These are phyloP conservation scores for Aphelenchoides bicaudatus DNA, from an alignment of 2,888 invertebrate species.

Conservation along the genomic window DNA sequence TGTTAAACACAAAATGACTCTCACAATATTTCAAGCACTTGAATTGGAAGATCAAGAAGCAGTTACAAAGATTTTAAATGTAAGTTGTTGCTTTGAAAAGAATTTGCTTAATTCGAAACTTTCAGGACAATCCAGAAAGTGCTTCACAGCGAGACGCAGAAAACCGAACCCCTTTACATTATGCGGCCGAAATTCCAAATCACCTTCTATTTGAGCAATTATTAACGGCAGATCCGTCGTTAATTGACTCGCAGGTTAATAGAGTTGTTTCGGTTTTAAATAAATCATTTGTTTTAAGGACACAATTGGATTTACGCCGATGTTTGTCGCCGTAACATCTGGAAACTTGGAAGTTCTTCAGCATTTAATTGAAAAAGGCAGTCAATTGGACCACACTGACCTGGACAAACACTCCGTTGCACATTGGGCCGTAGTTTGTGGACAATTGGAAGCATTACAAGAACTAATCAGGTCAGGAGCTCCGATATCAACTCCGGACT, in stretches of 20 bases:
- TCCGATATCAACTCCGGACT: slow-evolving; percentile 77
- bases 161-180: slow-evolving; percentile 69
- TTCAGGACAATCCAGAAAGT: background rate
- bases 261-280: too few species aligned
- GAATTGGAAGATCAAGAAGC: background rate
- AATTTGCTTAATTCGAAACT: too few species aligned
- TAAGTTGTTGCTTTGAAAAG: too few species aligned
- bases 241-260: slow-evolving; percentile 78
- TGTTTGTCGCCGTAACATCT: slow-evolving; percentile 90
- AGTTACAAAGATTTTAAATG: too few species aligned
- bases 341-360: slow-evolving; percentile 82
- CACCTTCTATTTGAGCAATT: slow-evolving; percentile 72
- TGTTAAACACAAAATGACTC: too few species aligned
- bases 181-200: slow-evolving; percentile 74
- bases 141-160: slow-evolving; percentile 8
- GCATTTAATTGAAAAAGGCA: slow-evolving; percentile 76
- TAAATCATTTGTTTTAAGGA: too few species aligned
- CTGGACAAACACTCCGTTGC: slow-evolving; percentile 89
- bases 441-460: slow-evolving; percentile 44
- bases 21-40: background rate
- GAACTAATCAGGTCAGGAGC: slow-evolving; percentile 40
- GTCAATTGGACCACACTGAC: slow-evolving; percentile 83
- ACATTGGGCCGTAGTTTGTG: slow-evolving; percentile 85
- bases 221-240: slow-evolving; percentile 74
- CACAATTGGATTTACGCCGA: slow-evolving; percentile 82